A percentile compares a stretch with the other conserved stretches of the same genome.
phyloP scores from a whole-genome alignment of 2,113 vertebrate species.

The Microtus pennsylvanicus region DNA sequence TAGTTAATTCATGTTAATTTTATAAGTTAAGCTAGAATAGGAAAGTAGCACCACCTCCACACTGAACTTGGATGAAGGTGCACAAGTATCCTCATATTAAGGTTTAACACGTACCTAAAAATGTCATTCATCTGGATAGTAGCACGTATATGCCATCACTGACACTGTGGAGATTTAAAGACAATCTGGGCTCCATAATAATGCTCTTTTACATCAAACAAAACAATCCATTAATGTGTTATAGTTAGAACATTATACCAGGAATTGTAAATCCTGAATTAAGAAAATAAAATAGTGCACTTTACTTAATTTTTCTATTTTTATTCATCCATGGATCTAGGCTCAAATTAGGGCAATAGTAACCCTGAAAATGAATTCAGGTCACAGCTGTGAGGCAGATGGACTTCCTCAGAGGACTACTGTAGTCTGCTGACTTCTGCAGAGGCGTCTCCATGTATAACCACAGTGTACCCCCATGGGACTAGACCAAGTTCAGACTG shows the following conservation, averaged over 20 bases:
- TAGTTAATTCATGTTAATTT: neutral
- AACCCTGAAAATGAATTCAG: neutral
- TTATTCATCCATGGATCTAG: neutral
- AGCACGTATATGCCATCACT: neutral
- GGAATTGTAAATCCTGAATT: neutral
- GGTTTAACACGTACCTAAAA: neutral
- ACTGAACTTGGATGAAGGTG: neutral
- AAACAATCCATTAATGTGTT: neutral
- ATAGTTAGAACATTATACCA: neutral
- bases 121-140: neutral
- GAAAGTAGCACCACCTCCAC: neutral
- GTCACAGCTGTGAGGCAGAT: neutral
- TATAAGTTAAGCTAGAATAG: slow-evolving; percentile 29
- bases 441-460: neutral
- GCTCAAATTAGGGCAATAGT: neutral
- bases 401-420: neutral
- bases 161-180: neutral
- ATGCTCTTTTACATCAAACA: neutral
- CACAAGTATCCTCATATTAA: neutral
- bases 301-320: neutral
- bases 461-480: too few species aligned
- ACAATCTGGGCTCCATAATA: neutral
- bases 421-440: neutral
- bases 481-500: neutral
- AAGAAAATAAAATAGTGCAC: neutral